A percentile compares a stretch with the other conserved stretches of the same genome.
phyloP scores from a whole-genome alignment of 2,888 invertebrate genomes.

The Aspidiotus destructor region DNA sequence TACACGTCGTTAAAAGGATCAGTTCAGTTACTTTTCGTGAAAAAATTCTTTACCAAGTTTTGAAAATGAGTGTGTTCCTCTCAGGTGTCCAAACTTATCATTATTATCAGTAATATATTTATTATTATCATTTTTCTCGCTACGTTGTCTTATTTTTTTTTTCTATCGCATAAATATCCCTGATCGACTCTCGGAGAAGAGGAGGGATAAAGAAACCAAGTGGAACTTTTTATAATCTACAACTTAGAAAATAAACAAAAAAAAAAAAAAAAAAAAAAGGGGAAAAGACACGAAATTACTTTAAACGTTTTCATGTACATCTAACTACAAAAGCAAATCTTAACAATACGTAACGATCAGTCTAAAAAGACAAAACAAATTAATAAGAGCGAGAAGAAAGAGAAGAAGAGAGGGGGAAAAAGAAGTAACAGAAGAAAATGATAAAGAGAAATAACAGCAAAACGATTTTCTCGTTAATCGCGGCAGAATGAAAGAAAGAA shows the following conservation, averaged over 20 bases:
- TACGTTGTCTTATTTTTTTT: too few relatives aligned
- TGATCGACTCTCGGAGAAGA: too few relatives aligned
- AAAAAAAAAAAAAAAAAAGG: slow-evolving; percentile 13
- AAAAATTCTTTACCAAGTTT: background rate
- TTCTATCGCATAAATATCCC: too few relatives aligned
- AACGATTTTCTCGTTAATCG: slow-evolving; percentile 23
- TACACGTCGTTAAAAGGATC: background rate
- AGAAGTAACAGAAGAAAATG: background rate
- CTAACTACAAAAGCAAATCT: slow-evolving; percentile 29
- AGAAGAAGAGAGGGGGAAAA: too few relatives aligned
- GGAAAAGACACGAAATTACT: background rate
- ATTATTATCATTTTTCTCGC: too few relatives aligned
- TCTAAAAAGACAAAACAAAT: slow-evolving; percentile 29
- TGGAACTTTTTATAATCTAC: too few relatives aligned
- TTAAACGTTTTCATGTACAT: slow-evolving; percentile 20
- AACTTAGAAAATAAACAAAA: slow-evolving; percentile 5
- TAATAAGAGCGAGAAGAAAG: background rate
- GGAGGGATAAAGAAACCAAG: too few relatives aligned
- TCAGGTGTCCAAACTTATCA: too few relatives aligned
- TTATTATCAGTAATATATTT: too few relatives aligned
- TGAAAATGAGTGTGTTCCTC: too few relatives aligned
- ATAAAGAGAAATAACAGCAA: slow-evolving; percentile 20
- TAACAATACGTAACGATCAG: slow-evolving; percentile 28
- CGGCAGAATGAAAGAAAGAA: slow-evolving; percentile 21
- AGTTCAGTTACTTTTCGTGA: slow-evolving; percentile 5